phyloP scores from a whole-genome alignment of 2,888 invertebrate species.

The Auanema sp. region DNA sequence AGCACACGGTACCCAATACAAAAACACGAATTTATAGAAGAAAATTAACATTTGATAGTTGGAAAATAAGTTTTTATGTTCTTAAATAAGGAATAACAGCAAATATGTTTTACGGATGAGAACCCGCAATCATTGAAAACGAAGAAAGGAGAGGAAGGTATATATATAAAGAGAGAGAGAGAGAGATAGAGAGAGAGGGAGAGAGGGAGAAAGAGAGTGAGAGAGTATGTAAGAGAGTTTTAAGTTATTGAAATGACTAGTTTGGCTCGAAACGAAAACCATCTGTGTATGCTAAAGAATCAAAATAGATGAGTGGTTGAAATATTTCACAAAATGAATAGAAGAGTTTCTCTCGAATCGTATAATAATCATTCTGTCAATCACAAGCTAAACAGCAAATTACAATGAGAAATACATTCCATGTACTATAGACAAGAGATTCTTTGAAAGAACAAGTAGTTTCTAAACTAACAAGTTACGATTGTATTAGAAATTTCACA shows the following conservation, averaged over 20 bases:
- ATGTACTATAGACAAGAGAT: too few species aligned
- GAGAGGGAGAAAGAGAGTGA: slow-evolving; percentile 1
- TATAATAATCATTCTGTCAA: slow-evolving; percentile 14
- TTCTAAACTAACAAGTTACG: too few species aligned
- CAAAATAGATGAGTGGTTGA: not conserved
- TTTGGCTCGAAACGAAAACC: not conserved
- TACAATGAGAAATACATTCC: slow-evolving; percentile 16
- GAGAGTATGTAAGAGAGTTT: slow-evolving; percentile 2
- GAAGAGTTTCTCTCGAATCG: slow-evolving; percentile 1
- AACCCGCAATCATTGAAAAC: slow-evolving; percentile 5
- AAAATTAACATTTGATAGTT: too few species aligned
- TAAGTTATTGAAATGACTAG: slow-evolving; percentile 7
- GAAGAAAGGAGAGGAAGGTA: slow-evolving; percentile 7
- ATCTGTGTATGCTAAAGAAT: slow-evolving; percentile 5
- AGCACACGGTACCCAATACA: too few species aligned
- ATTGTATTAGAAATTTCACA: too few species aligned
- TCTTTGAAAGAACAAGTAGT: too few species aligned
- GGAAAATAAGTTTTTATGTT: too few species aligned
- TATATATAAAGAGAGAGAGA: slow-evolving; percentile 4
- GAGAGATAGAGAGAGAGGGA: slow-evolving; percentile 9
- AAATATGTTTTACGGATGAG: not conserved
- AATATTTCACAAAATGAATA: slow-evolving; percentile 11
- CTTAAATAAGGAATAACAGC: too few species aligned
- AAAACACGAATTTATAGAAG: too few species aligned
- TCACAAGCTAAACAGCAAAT: slow-evolving; percentile 16